Conservation (phyloP, 2,888 invertebrate species). For the Xiphydria camelus region DNA sequence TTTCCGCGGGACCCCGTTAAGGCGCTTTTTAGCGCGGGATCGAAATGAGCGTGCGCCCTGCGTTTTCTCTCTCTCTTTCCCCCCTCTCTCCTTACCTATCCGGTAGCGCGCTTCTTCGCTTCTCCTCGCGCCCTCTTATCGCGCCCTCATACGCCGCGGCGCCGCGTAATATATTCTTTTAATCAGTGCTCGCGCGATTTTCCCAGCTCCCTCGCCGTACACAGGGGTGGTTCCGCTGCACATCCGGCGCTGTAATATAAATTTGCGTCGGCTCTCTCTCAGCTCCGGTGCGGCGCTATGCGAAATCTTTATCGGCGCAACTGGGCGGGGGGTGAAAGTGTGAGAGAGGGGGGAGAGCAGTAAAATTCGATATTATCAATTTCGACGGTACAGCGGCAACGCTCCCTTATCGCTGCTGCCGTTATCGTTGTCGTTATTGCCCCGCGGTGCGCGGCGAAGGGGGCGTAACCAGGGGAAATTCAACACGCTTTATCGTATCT, state of each 20-base stretch:
- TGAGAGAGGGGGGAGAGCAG: constrained; percentile 2
- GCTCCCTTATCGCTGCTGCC: too few relatives aligned
- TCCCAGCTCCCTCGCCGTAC: constrained; percentile 15
- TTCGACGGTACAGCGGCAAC: constrained; percentile 10
- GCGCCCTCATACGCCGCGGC: too few relatives aligned
- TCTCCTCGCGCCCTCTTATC: constrained; percentile 20
- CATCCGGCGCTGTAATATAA: background rate
- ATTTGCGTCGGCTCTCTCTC: too few relatives aligned
- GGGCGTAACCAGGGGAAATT: too few relatives aligned
- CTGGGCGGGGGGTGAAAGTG: too few relatives aligned
- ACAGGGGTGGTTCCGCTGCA: too few relatives aligned
- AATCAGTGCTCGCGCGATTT: constrained; percentile 40
- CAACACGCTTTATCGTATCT: too few relatives aligned
- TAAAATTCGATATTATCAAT: constrained; percentile 37
- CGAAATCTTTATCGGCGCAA: too few relatives aligned
- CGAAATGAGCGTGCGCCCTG: too few relatives aligned
- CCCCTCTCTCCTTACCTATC: constrained; percentile 3
- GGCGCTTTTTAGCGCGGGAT: too few relatives aligned
- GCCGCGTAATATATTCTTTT: constrained; percentile 45
- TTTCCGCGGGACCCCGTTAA: constrained; percentile 2
- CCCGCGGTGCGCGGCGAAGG: too few relatives aligned
- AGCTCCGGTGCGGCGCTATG: too few relatives aligned
- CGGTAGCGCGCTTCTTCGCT: constrained; percentile 6
- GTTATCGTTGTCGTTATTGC: background rate
- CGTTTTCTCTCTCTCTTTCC: constrained; percentile 5